Evolutionary conservation across 2,797 vertebrate genomes (phyloP).

Genomic region (Chelon auratus): DNA sequence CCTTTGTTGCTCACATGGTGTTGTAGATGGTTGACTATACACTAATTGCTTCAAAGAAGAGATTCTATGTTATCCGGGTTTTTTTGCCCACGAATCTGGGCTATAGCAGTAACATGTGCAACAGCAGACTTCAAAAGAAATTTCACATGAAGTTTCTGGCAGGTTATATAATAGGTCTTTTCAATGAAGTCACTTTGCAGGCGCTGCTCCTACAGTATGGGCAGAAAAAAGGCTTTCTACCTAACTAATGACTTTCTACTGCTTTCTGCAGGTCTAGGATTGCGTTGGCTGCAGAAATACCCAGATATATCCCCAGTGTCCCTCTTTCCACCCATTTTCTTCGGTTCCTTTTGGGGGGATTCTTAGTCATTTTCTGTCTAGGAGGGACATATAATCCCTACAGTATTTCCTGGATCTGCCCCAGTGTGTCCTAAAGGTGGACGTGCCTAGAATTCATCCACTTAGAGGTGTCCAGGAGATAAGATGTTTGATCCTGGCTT

Average conservation of each 20-base stretch:
- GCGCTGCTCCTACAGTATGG: neutral
- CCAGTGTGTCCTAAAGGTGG: neutral
- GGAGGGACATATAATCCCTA: neutral
- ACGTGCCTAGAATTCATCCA: conserved; percentile 10
- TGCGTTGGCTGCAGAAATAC: neutral
- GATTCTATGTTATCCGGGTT: too few species aligned
- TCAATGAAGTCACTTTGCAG: too few species aligned
- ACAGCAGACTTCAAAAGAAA: too few species aligned
- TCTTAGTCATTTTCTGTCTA: conserved; percentile 14
- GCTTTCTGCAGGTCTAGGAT: neutral
- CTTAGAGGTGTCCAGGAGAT: neutral
- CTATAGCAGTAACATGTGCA: neutral
- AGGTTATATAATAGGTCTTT: too few species aligned
- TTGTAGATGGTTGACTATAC: too few species aligned
- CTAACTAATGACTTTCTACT: neutral
- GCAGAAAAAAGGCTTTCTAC: neutral
- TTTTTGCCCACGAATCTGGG: neutral
- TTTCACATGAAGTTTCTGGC: too few species aligned
- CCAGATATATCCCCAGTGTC: neutral
- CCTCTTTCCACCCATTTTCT: conserved; percentile 1
- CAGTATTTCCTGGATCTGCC: neutral
- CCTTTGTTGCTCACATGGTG: neutral
- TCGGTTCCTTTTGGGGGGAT: neutral
- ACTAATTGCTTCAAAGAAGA: too few species aligned
- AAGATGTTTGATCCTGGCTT: neutral